phyloP scores from a whole-genome alignment of 37 sponge, comb jelly and placozoan species.

The Ephydatia muelleri region DNA sequence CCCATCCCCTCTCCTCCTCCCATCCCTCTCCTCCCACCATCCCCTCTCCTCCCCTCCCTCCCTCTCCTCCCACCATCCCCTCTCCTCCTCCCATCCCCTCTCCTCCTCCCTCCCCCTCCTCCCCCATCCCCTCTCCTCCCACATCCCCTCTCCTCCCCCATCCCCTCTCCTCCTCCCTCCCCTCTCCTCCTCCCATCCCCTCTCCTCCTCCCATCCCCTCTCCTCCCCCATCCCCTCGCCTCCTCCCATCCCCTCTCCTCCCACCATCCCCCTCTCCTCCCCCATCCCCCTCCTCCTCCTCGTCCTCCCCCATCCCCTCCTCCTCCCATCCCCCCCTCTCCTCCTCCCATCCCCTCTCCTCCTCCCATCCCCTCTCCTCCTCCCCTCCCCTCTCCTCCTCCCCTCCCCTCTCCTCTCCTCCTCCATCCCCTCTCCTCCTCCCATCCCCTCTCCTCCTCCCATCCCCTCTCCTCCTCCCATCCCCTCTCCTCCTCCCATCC shows the following conservation, averaged over 20 bases:
- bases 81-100: neutral
- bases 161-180: no score
- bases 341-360: no score
- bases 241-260: no score
- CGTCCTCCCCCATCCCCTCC: neutral
- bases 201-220: neutral
- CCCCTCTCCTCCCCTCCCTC: no score
- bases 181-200: neutral
- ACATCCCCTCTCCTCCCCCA: neutral
- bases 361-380: neutral
- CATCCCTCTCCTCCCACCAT: no score
- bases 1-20: no score
- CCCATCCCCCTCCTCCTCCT: neutral
- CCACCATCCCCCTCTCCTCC: neutral
- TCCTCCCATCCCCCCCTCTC: neutral
- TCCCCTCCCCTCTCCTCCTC: no score
- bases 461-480: no score
- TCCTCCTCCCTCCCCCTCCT: neutral
- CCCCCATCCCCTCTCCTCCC: no score
- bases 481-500: no score
- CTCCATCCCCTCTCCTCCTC: neutral
- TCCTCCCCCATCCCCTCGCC: neutral
- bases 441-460: neutral
- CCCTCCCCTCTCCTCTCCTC: no score
- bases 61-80: neutral